phyloP scores from a whole-genome alignment of 2,797 vertebrate genomes.

The Microctenopoma steveboyesi region DNA sequence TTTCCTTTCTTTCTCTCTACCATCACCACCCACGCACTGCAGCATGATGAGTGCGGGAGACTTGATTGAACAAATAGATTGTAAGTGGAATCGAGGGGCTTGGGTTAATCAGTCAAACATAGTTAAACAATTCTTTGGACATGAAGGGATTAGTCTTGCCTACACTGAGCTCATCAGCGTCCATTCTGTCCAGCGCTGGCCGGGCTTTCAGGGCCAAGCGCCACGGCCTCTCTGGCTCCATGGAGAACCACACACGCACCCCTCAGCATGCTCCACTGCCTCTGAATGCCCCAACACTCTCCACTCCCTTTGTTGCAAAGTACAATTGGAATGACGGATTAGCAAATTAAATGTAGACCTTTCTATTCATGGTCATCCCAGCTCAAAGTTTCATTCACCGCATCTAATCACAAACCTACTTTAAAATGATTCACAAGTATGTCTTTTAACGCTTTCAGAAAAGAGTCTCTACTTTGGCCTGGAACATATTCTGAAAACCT shows the following conservation, averaged over 20 bases:
- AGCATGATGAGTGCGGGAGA: conserved; percentile 59
- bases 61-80: conserved; percentile 78
- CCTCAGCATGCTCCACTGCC: conserved; percentile 75
- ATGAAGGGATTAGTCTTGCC: conserved; percentile 81
- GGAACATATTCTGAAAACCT: conserved; percentile 18
- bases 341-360: conserved; percentile 81
- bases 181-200: conserved; percentile 68
- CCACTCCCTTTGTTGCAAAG: conserved; percentile 70
- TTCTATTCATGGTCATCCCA: conserved; percentile 70
- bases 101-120: conserved; percentile 81
- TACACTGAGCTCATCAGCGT: conserved; percentile 74
- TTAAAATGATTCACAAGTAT: conserved; percentile 49
- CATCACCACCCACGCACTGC: conserved; percentile 63
- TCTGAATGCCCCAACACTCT: conserved; percentile 77
- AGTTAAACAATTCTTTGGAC: conserved; percentile 82
- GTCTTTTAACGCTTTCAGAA: conserved; percentile 44
- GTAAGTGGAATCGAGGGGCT: conserved; percentile 74
- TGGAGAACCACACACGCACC: conserved; percentile 73
- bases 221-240: conserved; percentile 71
- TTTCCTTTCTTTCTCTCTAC: conserved; percentile 27
- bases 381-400: conserved; percentile 66
- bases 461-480: conserved; percentile 26
- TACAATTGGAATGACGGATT: conserved; percentile 81
- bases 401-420: conserved; percentile 53
- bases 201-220: conserved; percentile 75